A percentile compares a stretch with the other conserved stretches of the same genome.
These are phyloP conservation scores for Orchesella cincta DNA, from an alignment of 1,140 invertebrate species.

Conservation along the genomic window DNA sequence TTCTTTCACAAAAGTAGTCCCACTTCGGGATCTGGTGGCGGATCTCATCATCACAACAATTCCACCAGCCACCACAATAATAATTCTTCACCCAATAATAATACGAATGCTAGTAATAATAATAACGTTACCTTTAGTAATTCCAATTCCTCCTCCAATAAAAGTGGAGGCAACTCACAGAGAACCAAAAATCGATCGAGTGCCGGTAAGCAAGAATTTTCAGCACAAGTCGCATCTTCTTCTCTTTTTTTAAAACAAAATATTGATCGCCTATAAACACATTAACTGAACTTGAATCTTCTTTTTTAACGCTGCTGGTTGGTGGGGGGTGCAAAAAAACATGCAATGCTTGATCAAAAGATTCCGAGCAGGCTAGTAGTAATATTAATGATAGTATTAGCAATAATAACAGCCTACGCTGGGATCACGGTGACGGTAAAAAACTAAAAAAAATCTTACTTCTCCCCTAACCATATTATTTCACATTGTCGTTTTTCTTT, in stretches of 20 bases:
- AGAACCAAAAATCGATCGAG: conserved; percentile 51
- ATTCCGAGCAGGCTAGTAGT: background rate
- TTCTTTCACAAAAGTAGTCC: conserved; percentile 54
- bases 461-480: conserved; percentile 21
- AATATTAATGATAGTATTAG: background rate
- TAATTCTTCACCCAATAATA: background rate
- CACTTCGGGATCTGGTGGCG: conserved; percentile 56
- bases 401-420: conserved; percentile 33
- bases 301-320: background rate
- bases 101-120: conserved; percentile 1
- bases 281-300: background rate
- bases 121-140: conserved; percentile 35
- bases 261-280: background rate
- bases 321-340: background rate
- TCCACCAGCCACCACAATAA: background rate
- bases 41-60: conserved; percentile 22
- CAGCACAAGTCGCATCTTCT: background rate
- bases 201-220: conserved; percentile 52
- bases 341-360: background rate
- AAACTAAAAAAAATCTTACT: background rate
- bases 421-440: conserved; percentile 44
- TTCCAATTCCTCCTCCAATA: conserved; percentile 50
- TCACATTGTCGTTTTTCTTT: background rate
- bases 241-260: background rate
- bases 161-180: conserved; percentile 45